Evolutionary conservation across 2,888 invertebrate species (phyloP).

Genomic region (Hedya salicella): DNA sequence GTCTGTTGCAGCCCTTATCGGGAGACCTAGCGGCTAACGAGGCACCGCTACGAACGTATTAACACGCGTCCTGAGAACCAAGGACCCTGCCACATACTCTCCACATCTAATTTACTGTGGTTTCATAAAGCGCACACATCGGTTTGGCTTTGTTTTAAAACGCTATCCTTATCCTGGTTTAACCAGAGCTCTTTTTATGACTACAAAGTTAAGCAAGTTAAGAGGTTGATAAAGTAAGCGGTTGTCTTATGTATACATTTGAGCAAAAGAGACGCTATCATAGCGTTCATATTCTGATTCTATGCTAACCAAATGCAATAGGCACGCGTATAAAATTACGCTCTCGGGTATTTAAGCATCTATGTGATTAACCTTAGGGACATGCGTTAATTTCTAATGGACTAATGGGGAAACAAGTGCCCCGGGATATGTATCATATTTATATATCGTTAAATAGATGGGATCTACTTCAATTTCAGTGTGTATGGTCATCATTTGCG

Average conservation of each 20-base stretch:
- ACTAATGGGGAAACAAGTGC: slow-evolving; percentile 73
- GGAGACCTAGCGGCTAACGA: slow-evolving; percentile 56
- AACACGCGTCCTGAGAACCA: slow-evolving; percentile 57
- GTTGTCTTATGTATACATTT: background rate
- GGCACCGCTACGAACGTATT: slow-evolving; percentile 65
- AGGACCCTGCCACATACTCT: slow-evolving; percentile 11
- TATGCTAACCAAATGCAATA: slow-evolving; percentile 19
- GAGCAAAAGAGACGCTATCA: slow-evolving; percentile 28
- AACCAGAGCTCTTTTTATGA: background rate
- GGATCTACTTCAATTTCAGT: slow-evolving; percentile 9
- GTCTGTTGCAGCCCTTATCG: slow-evolving; percentile 59
- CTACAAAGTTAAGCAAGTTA: background rate
- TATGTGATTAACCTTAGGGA: slow-evolving; percentile 68
- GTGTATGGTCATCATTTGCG: background rate
- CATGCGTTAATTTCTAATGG: slow-evolving; percentile 73
- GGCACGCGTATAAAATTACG: slow-evolving; percentile 26
- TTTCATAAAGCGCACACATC: background rate
- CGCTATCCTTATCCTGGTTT: background rate
- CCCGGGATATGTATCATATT: slow-evolving; percentile 56
- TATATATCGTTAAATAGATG: slow-evolving; percentile 30
- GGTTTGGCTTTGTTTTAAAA: background rate
- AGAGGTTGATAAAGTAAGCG: background rate
- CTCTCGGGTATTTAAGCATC: slow-evolving; percentile 57
- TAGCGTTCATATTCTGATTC: background rate
- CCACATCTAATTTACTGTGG: background rate